Base-by-base conservation (phyloP, 2,113 vertebrate genomes). In the Helogale parvula region DNA sequence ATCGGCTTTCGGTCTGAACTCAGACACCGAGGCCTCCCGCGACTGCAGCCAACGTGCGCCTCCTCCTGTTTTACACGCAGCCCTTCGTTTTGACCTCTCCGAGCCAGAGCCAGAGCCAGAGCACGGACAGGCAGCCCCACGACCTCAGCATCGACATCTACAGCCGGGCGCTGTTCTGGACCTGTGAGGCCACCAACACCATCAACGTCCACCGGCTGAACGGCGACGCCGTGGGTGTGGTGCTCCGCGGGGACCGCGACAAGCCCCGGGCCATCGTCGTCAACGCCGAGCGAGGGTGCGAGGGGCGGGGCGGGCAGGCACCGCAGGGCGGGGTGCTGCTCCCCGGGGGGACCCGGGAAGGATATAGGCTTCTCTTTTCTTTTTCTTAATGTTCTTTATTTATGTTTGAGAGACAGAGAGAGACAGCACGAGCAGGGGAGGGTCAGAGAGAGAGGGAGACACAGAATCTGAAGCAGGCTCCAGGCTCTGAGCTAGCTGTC, bases 91-190 rank as follows among this genome's bases (percentile, higher is more conserved):
- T 99, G 94, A 99, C 99, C 45, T 98, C 99, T 65, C 97, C 98
- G 25, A 98, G 98, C 92, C 99, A 99, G 86, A 98, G 98, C 83
- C 98, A 98, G 68, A 99, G 97, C 94, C 98, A 98, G 68, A 99
- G 97, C 94, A 98, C 98, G 0, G 99, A 99, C 95, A 99, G 99
- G 96, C 99, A 99, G 98, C 99, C 99, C 0, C 99, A 99, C 0
- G 99, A 99, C 96, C 98, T 99, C 88, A 99, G 99, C 98, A 98
- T 99, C 3, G 99, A 99, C 85, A 94, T 99, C 14, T 99, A 99
- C 98, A 99, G 99, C 96, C 99, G 99, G 7, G 99, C 99, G 13
- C 98, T 99, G 15, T 99, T 99, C 98, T 99, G 99, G 99, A 99
- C 99, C 7, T 99, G 99, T 0, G 99, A 99, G 98, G 99, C 98